Conservation (phyloP, 2,113 vertebrate genomes). For the Ellobius talpinus region DNA sequence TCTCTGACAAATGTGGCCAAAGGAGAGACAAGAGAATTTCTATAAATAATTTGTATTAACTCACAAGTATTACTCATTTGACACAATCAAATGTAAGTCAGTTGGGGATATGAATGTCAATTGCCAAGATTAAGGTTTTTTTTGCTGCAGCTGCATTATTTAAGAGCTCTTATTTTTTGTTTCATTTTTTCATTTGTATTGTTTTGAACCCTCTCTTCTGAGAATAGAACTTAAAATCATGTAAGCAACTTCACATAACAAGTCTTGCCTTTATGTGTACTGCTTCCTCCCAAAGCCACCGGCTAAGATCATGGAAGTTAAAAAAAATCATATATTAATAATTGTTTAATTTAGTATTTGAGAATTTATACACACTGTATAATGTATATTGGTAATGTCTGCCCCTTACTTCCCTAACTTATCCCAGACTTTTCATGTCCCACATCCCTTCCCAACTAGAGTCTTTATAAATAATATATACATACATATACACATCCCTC, state of each 20-base stretch:
- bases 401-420: neutral
- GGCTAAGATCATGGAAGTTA: neutral
- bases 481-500: neutral
- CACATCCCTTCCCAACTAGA: neutral
- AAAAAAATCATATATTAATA: neutral
- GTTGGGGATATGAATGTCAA: neutral
- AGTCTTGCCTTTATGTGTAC: neutral
- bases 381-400: neutral
- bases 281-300: neutral
- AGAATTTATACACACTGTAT: neutral
- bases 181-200: neutral
- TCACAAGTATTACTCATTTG: conserved; percentile 49
- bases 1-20: conserved; percentile 44
- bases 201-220: conserved; percentile 40
- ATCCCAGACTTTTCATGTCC: neutral
- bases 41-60: conserved; percentile 67
- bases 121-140: conserved; percentile 21
- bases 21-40: conserved; percentile 12
- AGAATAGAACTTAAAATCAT: neutral
- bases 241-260: neutral
- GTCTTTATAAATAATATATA: neutral
- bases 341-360: neutral
- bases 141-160: conserved; percentile 35
- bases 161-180: neutral
- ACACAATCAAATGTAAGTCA: conserved; percentile 43